phyloP scores from a whole-genome alignment of 2,797 vertebrate species.

The Clarias platycephalus region DNA sequence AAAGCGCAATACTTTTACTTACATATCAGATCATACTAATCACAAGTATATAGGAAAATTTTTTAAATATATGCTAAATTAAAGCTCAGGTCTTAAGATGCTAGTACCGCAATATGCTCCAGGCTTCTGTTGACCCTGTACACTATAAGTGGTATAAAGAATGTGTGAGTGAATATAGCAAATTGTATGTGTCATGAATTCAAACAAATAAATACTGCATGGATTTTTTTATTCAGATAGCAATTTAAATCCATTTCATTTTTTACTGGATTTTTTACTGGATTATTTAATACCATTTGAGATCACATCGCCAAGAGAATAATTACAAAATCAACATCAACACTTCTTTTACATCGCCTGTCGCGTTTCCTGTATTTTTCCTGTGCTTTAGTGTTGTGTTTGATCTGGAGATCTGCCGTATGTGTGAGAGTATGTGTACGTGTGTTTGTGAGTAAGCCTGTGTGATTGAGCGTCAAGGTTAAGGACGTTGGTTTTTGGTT shows the following conservation, averaged over 20 bases:
- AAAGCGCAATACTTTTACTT: too few species aligned
- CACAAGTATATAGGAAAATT: too few species aligned
- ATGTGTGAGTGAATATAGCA: too few species aligned
- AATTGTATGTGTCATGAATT: too few species aligned
- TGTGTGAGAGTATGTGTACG: constrained; percentile 11
- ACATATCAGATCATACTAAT: too few species aligned
- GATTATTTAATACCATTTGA: not conserved
- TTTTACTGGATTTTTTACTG: not conserved
- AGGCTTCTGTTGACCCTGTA: too few species aligned
- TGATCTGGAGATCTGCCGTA: not conserved
- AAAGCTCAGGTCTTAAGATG: too few species aligned
- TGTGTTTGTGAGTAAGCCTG: constrained; percentile 8
- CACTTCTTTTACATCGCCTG: not conserved
- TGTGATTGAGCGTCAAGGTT: constrained; percentile 32
- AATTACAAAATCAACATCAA: constrained; percentile 3
- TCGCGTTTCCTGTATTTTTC: not conserved
- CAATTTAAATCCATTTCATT: not conserved
- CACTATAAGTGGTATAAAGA: too few species aligned
- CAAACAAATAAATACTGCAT: not conserved
- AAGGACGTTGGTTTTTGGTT: constrained; percentile 46
- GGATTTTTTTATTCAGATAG: not conserved
- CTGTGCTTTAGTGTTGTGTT: not conserved
- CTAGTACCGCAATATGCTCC: too few species aligned
- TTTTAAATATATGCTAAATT: too few species aligned
- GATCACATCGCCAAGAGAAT: not conserved